These are phyloP conservation scores for Seriola aureovittata DNA, from an alignment of 2,113 vertebrate genomes.

Conservation along the genomic window DNA sequence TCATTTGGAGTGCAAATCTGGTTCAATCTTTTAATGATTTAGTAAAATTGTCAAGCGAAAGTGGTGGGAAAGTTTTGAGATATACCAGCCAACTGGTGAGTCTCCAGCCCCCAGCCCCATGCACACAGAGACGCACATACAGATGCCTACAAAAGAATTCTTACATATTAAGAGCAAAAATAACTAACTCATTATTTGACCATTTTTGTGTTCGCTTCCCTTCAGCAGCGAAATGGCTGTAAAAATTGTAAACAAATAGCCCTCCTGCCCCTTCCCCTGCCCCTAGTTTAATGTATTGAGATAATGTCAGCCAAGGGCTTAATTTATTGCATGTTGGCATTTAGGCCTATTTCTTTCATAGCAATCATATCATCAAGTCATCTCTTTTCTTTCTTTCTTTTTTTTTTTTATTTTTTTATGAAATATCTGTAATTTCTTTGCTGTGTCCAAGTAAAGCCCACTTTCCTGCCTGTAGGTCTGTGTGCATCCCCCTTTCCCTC, in stretches of 20 bases:
- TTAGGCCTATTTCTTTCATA: not conserved
- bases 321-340: not conserved
- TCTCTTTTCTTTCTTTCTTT: not conserved
- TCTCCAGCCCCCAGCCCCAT: not conserved
- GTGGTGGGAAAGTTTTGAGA: conserved; percentile 17
- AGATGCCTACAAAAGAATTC: conserved; percentile 13
- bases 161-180: conserved; percentile 14
- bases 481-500: conserved; percentile 33
- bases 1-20: not conserved
- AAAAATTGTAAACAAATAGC: conserved; percentile 32
- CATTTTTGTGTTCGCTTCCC: conserved; percentile 24
- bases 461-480: conserved; percentile 29
- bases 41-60: not conserved
- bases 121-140: not conserved
- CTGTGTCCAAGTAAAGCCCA: conserved; percentile 3
- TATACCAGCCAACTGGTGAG: not conserved
- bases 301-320: not conserved
- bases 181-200: not conserved
- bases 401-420: not conserved
- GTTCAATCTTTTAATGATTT: not conserved
- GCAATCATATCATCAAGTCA: not conserved
- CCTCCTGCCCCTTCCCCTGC: conserved; percentile 37
- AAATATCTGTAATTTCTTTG: conserved; percentile 28
- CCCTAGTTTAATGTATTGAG: not conserved
- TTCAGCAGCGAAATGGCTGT: not conserved